phyloP scores from a whole-genome alignment of 2,797 vertebrate species.

The Siniperca undulata region DNA sequence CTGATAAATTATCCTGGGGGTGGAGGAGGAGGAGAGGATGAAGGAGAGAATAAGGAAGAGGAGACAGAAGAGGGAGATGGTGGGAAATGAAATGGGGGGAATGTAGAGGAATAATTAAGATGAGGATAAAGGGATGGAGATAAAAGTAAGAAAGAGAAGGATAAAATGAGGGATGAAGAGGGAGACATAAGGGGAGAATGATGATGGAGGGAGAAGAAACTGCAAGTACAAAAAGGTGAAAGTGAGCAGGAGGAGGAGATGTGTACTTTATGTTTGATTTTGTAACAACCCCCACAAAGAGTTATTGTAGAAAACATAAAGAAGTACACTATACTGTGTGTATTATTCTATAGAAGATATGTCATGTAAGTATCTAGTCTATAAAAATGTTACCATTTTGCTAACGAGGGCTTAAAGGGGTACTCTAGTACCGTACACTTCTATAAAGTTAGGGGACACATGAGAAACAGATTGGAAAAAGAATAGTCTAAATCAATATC shows the following conservation, averaged over 20 bases:
- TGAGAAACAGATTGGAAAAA: neutral
- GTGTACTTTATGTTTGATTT: neutral
- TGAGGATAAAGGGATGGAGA: conserved; percentile 20
- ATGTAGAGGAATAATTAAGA: conserved; percentile 2
- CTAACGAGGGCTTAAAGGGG: neutral
- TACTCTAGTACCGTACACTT: neutral
- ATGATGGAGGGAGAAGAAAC: neutral
- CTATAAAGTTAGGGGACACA: no score
- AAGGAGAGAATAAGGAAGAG: conserved; percentile 13
- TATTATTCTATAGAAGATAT: neutral
- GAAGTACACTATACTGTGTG: neutral
- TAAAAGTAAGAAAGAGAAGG: conserved; percentile 7
- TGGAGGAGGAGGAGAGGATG: conserved; percentile 16
- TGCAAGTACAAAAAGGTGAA: neutral
- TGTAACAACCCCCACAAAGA: neutral
- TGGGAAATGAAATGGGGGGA: neutral
- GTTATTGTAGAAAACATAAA: neutral
- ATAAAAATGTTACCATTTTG: neutral
- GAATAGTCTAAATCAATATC: neutral
- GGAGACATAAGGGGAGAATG: neutral
- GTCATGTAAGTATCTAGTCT: neutral
- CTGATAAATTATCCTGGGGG: conserved; percentile 54
- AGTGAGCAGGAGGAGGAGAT: neutral
- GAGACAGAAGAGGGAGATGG: conserved; percentile 20
- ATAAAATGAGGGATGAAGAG: neutral